Evolutionary conservation across 2,113 vertebrate species (phyloP).

Genomic region (Cryptomyrus ogoouensis): DNA sequence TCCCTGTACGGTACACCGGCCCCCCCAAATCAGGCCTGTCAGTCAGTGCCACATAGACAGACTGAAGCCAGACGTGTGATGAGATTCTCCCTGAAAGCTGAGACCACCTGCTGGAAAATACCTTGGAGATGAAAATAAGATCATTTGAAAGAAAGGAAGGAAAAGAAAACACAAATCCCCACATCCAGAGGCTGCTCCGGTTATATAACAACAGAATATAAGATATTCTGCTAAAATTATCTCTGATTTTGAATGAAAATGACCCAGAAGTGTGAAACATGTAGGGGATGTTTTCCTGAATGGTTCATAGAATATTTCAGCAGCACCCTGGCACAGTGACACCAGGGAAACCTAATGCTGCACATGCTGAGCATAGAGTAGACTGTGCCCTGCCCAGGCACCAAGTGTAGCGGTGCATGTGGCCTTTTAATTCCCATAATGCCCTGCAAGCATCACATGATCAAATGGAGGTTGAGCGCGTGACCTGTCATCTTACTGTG

Average conservation of each 20-base stretch:
- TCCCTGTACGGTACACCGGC: constrained; percentile 42
- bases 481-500: not conserved
- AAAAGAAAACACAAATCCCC: constrained; percentile 2
- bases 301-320: not conserved
- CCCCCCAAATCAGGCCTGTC: constrained; percentile 11
- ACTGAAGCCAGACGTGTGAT: constrained; percentile 12
- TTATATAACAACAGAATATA: not conserved
- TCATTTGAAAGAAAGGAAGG: not conserved
- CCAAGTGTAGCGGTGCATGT: not conserved
- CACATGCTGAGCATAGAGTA: not conserved
- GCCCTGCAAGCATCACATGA: not conserved
- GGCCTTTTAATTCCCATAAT: not conserved
- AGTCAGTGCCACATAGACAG: not conserved
- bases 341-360: not conserved
- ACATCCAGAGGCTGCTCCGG: not conserved
- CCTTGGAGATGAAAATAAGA: constrained; percentile 33
- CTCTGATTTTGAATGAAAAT: not conserved
- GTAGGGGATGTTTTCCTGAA: not conserved
- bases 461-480: not conserved
- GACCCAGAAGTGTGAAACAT: not conserved
- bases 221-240: not conserved
- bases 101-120: not conserved
- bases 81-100: constrained; percentile 29
- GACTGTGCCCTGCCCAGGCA: not conserved
- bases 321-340: not conserved